phyloP scores from a whole-genome alignment of 2,113 vertebrate species.

The Amblyornis subalaris region DNA sequence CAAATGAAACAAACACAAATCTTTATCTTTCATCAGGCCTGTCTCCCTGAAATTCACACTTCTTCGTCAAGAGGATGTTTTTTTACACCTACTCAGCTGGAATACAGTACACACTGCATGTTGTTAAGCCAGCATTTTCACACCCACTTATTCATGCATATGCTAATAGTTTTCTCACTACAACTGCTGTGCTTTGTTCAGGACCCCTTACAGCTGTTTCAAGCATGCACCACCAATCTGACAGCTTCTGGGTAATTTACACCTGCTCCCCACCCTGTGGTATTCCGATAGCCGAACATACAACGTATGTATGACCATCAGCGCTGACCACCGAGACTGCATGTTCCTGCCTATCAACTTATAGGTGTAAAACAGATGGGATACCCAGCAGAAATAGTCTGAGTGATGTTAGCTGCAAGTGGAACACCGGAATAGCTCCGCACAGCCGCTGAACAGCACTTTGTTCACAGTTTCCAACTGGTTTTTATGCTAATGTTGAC shows the following conservation, averaged over 20 bases:
- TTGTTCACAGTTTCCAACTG: neutral
- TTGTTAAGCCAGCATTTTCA: conserved; percentile 46
- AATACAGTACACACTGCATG: neutral
- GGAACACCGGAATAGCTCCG: neutral
- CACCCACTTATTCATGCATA: conserved; percentile 56
- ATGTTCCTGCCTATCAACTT: neutral
- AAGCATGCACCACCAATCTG: neutral
- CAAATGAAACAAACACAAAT: conserved; percentile 21
- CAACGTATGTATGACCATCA: neutral
- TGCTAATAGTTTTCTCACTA: conserved; percentile 53
- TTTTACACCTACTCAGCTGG: conserved; percentile 55
- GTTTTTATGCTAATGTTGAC: neutral
- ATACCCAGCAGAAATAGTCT: neutral
- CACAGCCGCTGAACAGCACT: neutral
- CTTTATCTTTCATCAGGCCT: neutral
- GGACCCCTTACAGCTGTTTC: conserved; percentile 31
- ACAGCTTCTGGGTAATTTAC: conserved; percentile 27
- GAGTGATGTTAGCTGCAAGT: neutral
- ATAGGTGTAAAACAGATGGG: conserved; percentile 18
- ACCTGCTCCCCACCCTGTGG: neutral
- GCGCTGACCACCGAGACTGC: neutral
- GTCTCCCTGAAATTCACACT: conserved; percentile 58
- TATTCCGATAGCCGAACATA: neutral
- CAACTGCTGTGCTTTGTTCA: conserved; percentile 18
- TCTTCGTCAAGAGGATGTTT: conserved; percentile 22